Percentiles rank a stretch among this genome's conserved stretches.
These are phyloP conservation scores for Campoletis raptor DNA, from an alignment of 2,888 invertebrate species.

Conservation along the genomic window DNA sequence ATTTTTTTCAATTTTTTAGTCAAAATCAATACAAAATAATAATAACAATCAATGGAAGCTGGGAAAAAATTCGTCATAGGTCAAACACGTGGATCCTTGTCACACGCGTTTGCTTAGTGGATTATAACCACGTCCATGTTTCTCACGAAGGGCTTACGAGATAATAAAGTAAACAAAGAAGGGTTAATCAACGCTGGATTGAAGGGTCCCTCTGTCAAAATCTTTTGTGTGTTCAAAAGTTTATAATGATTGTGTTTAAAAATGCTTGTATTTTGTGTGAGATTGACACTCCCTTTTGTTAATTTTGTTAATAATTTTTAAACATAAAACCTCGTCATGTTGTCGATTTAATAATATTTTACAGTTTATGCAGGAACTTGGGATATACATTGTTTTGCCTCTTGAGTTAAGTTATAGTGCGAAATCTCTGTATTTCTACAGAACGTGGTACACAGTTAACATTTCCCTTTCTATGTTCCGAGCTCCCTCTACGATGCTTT, in stretches of 20 bases:
- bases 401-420: not conserved
- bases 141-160: conserved; percentile 15
- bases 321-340: conserved; percentile 4
- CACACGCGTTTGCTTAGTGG: conserved; percentile 13
- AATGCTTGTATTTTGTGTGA: not conserved
- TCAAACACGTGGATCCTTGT: not conserved
- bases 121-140: conserved; percentile 22
- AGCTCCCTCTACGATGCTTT: conserved; percentile 37
- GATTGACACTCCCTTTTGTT: conserved; percentile 30
- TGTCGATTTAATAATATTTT: conserved; percentile 33
- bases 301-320: conserved; percentile 44
- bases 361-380: conserved; percentile 15
- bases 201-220: conserved; percentile 25
- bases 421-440: not conserved
- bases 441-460: conserved; percentile 17
- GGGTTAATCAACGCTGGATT: conserved; percentile 17
- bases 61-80: not conserved
- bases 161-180: conserved; percentile 21
- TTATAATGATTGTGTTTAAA: conserved; percentile 18
- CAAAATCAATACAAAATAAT: too few relatives aligned
- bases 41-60: not conserved
- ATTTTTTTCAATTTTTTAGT: not conserved
- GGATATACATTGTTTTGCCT: not conserved
- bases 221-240: conserved; percentile 18
- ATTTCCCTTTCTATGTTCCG: not conserved